A percentile compares a stretch with the other conserved stretches of the same genome.
Conservation (phyloP, 2,888 invertebrate genomes). For the Volucella bombylans region DNA sequence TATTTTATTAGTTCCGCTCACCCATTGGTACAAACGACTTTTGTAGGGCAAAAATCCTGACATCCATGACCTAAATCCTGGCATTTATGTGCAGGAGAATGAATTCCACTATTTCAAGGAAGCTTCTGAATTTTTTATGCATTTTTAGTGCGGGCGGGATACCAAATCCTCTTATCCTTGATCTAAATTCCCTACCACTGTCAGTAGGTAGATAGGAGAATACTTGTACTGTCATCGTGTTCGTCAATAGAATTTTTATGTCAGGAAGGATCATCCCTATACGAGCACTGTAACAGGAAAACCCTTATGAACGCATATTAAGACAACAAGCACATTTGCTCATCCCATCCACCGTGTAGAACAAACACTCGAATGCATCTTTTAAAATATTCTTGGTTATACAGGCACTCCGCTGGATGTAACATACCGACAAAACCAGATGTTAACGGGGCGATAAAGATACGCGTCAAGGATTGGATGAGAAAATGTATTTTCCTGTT, state of each 20-base stretch:
- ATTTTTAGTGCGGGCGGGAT: background rate
- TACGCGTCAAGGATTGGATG: conserved; percentile 55
- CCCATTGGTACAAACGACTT: background rate
- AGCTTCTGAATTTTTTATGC: conserved; percentile 54
- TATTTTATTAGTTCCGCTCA: conserved; percentile 1
- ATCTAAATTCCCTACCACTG: conserved; percentile 47
- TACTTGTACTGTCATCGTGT: background rate
- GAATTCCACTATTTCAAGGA: conserved; percentile 26
- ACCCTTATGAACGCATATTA: conserved; percentile 69
- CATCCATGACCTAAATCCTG: conserved; percentile 56
- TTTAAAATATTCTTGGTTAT: conserved; percentile 47
- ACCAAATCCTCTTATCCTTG: conserved; percentile 68
- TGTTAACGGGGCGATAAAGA: conserved; percentile 59
- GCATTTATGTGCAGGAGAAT: background rate
- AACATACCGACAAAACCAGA: conserved; percentile 48
- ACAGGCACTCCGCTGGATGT: background rate
- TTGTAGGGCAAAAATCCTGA: conserved; percentile 34
- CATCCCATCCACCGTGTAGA: conserved; percentile 60
- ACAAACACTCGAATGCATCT: conserved; percentile 69
- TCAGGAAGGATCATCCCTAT: conserved; percentile 45
- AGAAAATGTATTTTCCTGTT: conserved; percentile 30
- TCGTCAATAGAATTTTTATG: conserved; percentile 55
- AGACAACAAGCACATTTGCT: conserved; percentile 67
- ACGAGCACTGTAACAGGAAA: conserved; percentile 23
- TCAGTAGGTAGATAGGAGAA: too few species aligned